Conservation (phyloP, 1,140 invertebrate genomes). For the Meloidogyne floridensis region DNA sequence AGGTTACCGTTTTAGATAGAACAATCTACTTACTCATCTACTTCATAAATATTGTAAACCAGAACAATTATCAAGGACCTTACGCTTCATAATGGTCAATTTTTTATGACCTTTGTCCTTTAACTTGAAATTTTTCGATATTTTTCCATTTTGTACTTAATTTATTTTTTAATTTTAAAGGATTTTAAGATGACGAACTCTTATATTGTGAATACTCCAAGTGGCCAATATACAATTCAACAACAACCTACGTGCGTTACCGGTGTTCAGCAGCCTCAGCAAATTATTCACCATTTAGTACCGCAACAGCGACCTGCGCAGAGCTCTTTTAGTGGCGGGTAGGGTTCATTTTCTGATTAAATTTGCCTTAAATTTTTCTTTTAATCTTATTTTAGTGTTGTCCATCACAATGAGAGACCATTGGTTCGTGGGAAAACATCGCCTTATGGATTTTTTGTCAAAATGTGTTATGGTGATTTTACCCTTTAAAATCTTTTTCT, state of each 20-base stretch:
- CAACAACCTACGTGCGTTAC: constrained; percentile 14
- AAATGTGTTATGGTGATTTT: constrained; percentile 91
- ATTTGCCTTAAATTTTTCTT: neutral
- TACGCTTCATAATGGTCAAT: too few relatives aligned
- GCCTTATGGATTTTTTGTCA: constrained; percentile 98
- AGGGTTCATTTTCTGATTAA: neutral
- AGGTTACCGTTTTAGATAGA: neutral
- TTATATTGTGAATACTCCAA: neutral
- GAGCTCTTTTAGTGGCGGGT: constrained; percentile 1
- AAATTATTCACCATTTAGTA: constrained; percentile 28
- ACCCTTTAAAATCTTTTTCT: constrained; percentile 70
- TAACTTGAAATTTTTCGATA: too few relatives aligned
- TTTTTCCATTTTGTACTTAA: too few relatives aligned
- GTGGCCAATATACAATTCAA: constrained; percentile 31
- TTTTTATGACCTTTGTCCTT: too few relatives aligned
- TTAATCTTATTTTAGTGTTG: neutral
- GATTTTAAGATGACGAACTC: neutral
- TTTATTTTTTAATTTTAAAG: neutral
- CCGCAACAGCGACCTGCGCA: constrained; percentile 22
- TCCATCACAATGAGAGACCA: constrained; percentile 48
- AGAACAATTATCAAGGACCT: too few relatives aligned
- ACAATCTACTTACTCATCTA: neutral
- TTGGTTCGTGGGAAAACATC: constrained; percentile 86
- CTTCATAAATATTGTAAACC: constrained; percentile 28
- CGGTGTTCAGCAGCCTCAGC: constrained; percentile 20